Percentiles rank a stretch among this genome's conserved stretches.
phyloP scores from a whole-genome alignment of 2,113 vertebrate genomes.

The Propithecus coquereli region DNA sequence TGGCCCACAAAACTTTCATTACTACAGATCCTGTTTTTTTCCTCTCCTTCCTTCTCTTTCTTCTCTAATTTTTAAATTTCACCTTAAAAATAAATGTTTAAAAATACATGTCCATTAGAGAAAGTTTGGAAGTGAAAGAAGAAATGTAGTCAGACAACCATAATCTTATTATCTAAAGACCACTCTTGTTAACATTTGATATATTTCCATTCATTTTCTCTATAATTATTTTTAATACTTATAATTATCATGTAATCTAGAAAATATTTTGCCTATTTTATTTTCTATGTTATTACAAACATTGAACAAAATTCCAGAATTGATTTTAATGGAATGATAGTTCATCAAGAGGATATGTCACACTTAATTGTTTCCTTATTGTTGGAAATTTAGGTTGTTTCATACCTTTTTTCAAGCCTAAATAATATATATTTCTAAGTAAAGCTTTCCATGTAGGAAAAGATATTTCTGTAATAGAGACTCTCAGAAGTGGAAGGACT shows the following conservation, averaged over 20 bases:
- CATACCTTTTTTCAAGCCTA: not conserved
- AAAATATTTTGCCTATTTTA: not conserved
- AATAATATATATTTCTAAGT: slow-evolving; percentile 19
- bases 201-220: not conserved
- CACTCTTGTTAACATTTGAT: slow-evolving; percentile 8
- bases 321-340: slow-evolving; percentile 4
- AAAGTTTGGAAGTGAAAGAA: slow-evolving; percentile 24
- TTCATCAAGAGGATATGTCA: not conserved
- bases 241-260: slow-evolving; percentile 1
- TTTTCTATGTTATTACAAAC: not conserved
- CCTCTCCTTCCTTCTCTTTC: not conserved
- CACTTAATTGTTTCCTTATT: not conserved
- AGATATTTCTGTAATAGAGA: not conserved
- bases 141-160: not conserved
- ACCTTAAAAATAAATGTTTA: not conserved
- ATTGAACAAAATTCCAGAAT: not conserved
- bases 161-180: slow-evolving; percentile 14
- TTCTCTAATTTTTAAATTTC: slow-evolving; percentile 16
- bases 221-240: slow-evolving; percentile 43
- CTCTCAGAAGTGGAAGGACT: not conserved
- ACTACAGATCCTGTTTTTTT: not conserved
- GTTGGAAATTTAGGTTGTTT: not conserved
- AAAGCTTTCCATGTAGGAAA: not conserved
- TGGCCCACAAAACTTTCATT: not conserved
- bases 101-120: not conserved